Evolutionary conservation across 30 jellyfish, hydroid and myxozoan species (phyloP).

Genomic region (Pelagia noctiluca): DNA sequence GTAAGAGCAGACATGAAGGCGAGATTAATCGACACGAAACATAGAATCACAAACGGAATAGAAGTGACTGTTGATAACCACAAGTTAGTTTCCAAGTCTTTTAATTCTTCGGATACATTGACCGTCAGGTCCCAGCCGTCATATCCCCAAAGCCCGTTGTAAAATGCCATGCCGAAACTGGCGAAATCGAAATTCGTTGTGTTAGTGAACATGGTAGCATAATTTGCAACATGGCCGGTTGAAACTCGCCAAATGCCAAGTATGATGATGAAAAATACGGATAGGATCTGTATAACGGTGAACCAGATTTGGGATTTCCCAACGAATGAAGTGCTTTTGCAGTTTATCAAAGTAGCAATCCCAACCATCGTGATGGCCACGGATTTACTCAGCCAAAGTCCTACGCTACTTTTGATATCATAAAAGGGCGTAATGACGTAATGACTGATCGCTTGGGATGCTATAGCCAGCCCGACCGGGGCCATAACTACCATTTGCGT

Average conservation of each 20-base stretch:
- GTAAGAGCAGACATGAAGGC: conserved; percentile 53
- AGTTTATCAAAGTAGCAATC: background rate
- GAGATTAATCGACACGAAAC: background rate
- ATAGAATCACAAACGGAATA: conserved; percentile 47
- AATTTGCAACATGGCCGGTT: background rate
- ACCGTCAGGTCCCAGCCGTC: conserved; percentile 66
- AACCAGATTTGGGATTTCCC: background rate
- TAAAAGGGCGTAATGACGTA: conserved; percentile 21
- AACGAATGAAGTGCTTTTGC: background rate
- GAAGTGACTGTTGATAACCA: conserved; percentile 46
- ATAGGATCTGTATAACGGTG: background rate
- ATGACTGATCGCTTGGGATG: conserved; percentile 41
- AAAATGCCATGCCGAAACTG: conserved; percentile 42
- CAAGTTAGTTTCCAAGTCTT: conserved; percentile 41
- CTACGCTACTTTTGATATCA: conserved; percentile 1
- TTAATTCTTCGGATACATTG: conserved; percentile 42
- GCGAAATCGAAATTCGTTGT: background rate
- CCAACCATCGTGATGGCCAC: background rate
- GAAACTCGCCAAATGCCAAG: conserved; percentile 1
- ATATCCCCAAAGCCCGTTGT: conserved; percentile 59
- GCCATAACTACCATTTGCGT: conserved; percentile 6
- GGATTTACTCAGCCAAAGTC: conserved; percentile 34
- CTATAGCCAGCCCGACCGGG: conserved; percentile 32
- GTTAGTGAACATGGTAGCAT: background rate
- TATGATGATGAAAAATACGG: background rate